phyloP scores from a whole-genome alignment of 2,888 invertebrate species.

The Archips xylosteana region DNA sequence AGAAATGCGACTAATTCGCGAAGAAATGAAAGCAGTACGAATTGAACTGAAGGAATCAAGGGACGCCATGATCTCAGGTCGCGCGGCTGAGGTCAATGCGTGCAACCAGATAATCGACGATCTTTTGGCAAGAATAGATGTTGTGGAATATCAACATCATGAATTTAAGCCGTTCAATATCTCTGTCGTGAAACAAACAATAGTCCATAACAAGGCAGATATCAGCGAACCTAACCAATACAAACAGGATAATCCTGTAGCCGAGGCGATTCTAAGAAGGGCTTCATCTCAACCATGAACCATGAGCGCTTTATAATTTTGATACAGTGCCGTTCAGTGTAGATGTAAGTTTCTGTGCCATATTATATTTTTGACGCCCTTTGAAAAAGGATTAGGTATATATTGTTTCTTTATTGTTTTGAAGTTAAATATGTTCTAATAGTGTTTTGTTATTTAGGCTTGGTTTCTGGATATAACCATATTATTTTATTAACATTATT shows the following conservation, averaged over 20 bases:
- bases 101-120: background rate
- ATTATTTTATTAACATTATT: no score
- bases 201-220: background rate
- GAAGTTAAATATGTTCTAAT: no score
- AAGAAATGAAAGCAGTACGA: slow-evolving; percentile 8
- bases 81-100: background rate
- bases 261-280: background rate
- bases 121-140: background rate
- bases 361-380: no score
- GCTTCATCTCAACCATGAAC: background rate
- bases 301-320: background rate
- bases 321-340: no score
- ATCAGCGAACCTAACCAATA: background rate
- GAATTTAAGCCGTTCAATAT: background rate
- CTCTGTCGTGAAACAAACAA: background rate
- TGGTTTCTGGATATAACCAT: no score
- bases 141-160: background rate
- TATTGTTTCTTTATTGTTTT: no score
- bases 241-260: background rate
- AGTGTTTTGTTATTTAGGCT: no score
- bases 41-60: background rate
- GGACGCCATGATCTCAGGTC: background rate
- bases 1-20: background rate
- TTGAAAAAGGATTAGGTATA: no score
- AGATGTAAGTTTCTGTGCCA: no score